A percentile compares a stretch with the other conserved stretches of the same genome.
Conservation (phyloP, 2,113 vertebrate genomes). For the Semnornis frantzii region DNA sequence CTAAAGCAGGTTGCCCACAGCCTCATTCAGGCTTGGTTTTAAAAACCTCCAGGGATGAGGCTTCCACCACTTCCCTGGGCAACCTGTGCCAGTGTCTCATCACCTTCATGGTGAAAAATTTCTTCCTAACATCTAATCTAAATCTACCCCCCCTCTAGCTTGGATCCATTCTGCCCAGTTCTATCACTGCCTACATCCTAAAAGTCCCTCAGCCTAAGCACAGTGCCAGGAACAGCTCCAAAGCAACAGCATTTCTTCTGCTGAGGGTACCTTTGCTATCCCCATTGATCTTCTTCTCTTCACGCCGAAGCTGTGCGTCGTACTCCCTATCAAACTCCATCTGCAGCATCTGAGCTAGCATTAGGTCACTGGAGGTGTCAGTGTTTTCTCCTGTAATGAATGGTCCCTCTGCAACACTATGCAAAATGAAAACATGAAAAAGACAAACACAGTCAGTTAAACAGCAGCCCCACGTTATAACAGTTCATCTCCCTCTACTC, state of each 20-base stretch:
- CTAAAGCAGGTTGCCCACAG: too few relatives aligned
- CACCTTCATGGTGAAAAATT: too few relatives aligned
- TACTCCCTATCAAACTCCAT: conserved; percentile 97
- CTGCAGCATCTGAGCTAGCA: conserved; percentile 97
- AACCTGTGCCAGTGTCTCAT: too few relatives aligned
- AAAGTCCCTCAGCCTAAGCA: neutral
- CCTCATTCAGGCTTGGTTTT: too few relatives aligned
- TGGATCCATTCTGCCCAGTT: too few relatives aligned
- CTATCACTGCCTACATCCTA: too few relatives aligned
- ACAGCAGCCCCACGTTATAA: neutral
- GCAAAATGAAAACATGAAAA: neutral
- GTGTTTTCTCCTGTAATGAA: conserved; percentile 75
- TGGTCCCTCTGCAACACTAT: conserved; percentile 78
- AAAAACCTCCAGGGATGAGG: too few relatives aligned
- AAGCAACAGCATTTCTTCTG: neutral
- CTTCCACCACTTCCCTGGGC: too few relatives aligned
- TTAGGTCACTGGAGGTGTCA: conserved; percentile 92
- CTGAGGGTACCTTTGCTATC: conserved; percentile 91
- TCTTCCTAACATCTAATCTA: too few relatives aligned
- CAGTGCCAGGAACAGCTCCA: neutral
- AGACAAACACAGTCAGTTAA: neutral
- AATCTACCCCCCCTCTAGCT: too few relatives aligned
- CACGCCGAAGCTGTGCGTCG: conserved; percentile 90
- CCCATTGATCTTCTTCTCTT: conserved; percentile 96
- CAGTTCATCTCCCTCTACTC: neutral